Evolutionary conservation across 2,888 invertebrate genomes (phyloP).

Genomic region (Troilus luridus): DNA sequence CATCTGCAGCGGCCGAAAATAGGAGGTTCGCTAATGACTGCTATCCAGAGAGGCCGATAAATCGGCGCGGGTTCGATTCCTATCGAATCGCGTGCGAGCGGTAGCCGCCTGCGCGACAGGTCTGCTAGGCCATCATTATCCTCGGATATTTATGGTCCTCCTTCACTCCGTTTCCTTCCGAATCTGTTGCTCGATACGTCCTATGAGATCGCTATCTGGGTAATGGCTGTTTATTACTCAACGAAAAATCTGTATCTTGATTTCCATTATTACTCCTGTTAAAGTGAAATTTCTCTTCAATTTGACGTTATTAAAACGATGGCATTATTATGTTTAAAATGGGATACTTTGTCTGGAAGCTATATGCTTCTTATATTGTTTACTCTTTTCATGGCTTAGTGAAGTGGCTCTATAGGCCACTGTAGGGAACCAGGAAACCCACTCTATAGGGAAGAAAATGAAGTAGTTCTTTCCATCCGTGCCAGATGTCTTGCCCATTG

Average conservation of each 20-base stretch:
- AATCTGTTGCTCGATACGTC: slow-evolving; percentile 42
- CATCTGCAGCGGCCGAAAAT: neutral
- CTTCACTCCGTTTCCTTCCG: slow-evolving; percentile 26
- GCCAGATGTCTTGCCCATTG: too few species aligned
- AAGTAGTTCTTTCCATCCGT: too few species aligned
- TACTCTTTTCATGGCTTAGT: too few species aligned
- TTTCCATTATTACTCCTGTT: neutral
- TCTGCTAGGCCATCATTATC: neutral
- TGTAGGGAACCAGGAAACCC: too few species aligned
- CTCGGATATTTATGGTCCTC: slow-evolving; percentile 27
- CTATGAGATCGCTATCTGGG: neutral
- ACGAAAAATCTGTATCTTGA: neutral
- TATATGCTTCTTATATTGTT: too few species aligned
- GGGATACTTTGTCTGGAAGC: too few species aligned
- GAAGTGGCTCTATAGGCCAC: too few species aligned
- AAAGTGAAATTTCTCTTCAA: neutral
- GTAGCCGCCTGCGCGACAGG: neutral
- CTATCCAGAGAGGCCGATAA: neutral
- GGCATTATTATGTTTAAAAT: too few species aligned
- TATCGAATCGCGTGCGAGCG: slow-evolving; percentile 11
- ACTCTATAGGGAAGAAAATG: too few species aligned
- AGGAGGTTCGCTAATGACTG: slow-evolving; percentile 3
- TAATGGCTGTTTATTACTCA: slow-evolving; percentile 2
- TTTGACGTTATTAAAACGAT: neutral
- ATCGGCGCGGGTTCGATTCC: slow-evolving; percentile 16